Evolutionary conservation across 2,797 vertebrate genomes (phyloP).

Genomic region (Argentina silus): DNA sequence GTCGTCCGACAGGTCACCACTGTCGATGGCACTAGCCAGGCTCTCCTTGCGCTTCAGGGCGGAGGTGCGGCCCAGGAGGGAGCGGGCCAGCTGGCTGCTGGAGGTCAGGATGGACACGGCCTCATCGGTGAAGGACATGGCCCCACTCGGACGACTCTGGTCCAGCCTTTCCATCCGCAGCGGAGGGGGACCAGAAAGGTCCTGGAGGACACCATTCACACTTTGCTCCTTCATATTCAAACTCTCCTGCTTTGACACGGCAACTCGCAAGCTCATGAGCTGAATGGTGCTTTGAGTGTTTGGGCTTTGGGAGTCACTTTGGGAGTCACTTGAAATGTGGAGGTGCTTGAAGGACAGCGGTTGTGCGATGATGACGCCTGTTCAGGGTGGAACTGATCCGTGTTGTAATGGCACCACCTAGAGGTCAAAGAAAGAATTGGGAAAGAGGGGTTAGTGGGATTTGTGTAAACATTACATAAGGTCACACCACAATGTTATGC

Average conservation of each 20-base stretch:
- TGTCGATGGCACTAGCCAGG: not conserved
- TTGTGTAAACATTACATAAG: slow-evolving; percentile 21
- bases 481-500: not conserved
- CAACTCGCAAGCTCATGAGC: slow-evolving; percentile 2
- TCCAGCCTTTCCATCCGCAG: slow-evolving; percentile 31
- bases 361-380: not conserved
- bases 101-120: slow-evolving; percentile 66
- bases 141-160: slow-evolving; percentile 21
- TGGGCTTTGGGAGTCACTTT: not conserved
- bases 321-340: not conserved
- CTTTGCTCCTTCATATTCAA: slow-evolving; percentile 57
- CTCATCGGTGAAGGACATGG: slow-evolving; percentile 62
- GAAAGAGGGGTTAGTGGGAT: not conserved
- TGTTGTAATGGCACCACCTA: slow-evolving; percentile 54
- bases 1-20: slow-evolving; percentile 44
- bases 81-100: slow-evolving; percentile 66
- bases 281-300: slow-evolving; percentile 5
- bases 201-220: slow-evolving; percentile 41
- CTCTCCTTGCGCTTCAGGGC: slow-evolving; percentile 53
- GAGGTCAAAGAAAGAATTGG: slow-evolving; percentile 36
- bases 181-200: slow-evolving; percentile 34
- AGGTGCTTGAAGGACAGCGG: not conserved
- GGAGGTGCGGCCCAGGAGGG: slow-evolving; percentile 40
- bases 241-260: slow-evolving; percentile 16
- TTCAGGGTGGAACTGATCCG: slow-evolving; percentile 7